phyloP scores from a whole-genome alignment of 1,140 invertebrate species.

The Bombus huntii region DNA sequence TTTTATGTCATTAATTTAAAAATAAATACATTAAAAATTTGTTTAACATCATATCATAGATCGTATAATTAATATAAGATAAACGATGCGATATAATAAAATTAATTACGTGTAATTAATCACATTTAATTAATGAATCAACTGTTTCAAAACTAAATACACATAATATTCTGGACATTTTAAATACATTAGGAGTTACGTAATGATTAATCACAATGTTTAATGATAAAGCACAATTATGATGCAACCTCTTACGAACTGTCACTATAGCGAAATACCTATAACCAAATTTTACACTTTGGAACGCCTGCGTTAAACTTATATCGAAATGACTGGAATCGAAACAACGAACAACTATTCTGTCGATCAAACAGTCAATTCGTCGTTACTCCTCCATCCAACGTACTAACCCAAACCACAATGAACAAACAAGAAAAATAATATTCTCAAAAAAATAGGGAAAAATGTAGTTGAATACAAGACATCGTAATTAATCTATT shows the following conservation, averaged over 20 bases:
- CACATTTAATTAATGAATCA: neutral
- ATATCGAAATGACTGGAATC: neutral
- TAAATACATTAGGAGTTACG: neutral
- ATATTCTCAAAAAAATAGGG: neutral
- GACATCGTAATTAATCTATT: constrained; percentile 20
- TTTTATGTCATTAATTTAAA: neutral
- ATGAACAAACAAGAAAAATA: neutral
- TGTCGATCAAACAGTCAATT: neutral
- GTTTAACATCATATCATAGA: neutral
- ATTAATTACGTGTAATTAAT: neutral
- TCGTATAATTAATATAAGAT: too few relatives aligned
- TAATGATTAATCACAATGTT: neutral
- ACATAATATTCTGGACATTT: neutral
- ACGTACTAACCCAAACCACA: neutral
- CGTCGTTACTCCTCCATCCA: neutral
- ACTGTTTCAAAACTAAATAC: neutral
- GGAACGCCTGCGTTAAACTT: neutral
- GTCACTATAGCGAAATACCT: neutral
- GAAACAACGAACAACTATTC: constrained; percentile 10
- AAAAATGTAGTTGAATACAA: constrained; percentile 16
- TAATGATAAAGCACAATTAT: neutral
- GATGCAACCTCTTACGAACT: neutral
- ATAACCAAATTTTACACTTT: neutral
- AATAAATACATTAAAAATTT: neutral
- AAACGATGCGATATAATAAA: neutral